A percentile compares a stretch with the other conserved stretches of the same genome.
Evolutionary conservation across 2,113 vertebrate species (phyloP).

Genomic region (Ciconia boyciana): DNA sequence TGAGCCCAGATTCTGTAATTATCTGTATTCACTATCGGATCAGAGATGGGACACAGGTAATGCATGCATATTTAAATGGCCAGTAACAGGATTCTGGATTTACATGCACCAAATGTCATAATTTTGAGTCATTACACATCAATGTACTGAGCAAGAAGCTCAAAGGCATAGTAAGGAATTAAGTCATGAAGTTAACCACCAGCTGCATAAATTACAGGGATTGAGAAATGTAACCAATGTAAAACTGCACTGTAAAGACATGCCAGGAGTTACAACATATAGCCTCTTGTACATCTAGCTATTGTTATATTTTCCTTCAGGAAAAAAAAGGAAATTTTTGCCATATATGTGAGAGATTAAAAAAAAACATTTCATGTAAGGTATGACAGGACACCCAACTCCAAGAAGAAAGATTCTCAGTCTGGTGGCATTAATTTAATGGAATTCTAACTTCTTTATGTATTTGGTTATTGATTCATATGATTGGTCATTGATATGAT

Average conservation of each 20-base stretch:
- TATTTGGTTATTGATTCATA: neutral
- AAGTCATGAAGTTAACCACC: neutral
- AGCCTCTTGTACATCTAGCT: neutral
- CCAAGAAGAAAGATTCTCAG: neutral
- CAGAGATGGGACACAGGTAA: neutral
- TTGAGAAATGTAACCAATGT: neutral
- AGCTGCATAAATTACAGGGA: neutral
- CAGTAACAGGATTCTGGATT: neutral
- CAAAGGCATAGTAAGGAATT: neutral
- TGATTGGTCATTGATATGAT: neutral
- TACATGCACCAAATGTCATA: neutral
- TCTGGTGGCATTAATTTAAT: neutral
- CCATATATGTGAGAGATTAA: fast-evolving
- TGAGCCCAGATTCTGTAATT: neutral
- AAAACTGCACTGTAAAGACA: neutral
- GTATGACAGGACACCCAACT: neutral
- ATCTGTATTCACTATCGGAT: neutral
- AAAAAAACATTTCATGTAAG: neutral
- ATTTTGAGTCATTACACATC: neutral
- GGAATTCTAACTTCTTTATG: neutral
- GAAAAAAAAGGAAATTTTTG: neutral
- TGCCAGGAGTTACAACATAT: neutral
- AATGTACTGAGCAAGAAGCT: neutral
- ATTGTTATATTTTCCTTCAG: neutral
- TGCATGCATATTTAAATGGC: neutral